Conservation (phyloP, 2,888 invertebrate genomes). For the Pseudoips prasinana region DNA sequence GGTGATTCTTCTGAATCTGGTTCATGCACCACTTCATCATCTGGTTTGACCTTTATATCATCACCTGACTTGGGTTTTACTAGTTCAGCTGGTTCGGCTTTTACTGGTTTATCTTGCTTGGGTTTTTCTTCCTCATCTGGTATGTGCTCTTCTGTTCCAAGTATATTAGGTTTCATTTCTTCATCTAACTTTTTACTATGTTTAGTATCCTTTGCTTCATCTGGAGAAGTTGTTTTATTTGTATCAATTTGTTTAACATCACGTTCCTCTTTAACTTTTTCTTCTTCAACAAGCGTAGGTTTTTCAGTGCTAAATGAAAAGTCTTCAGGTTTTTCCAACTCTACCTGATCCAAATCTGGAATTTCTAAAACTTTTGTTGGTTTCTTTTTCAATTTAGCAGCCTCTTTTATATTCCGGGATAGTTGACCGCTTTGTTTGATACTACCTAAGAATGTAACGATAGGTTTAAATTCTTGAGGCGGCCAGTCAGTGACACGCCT, state of each 20-base stretch:
- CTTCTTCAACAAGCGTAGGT: not conserved
- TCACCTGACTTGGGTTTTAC: too few species aligned
- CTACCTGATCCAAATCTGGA: conserved; percentile 69
- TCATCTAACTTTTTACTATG: not conserved
- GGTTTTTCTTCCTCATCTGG: too few species aligned
- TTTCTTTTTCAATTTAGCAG: conserved; percentile 82
- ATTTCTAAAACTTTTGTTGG: conserved; percentile 76
- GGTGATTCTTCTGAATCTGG: too few species aligned
- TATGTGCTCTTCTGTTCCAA: too few species aligned
- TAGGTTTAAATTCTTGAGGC: conserved; percentile 77
- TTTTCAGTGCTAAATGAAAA: conserved; percentile 39
- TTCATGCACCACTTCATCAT: too few species aligned
- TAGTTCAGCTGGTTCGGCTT: too few species aligned
- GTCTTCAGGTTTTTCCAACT: conserved; percentile 76
- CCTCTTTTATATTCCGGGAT: conserved; percentile 87
- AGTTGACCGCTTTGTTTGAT: conserved; percentile 84
- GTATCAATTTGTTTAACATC: too few species aligned
- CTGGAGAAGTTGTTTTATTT: too few species aligned
- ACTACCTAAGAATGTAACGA: conserved; percentile 78
- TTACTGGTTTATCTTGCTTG: too few species aligned
- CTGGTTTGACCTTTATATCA: too few species aligned
- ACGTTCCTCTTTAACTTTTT: not conserved
- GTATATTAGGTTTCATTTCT: conserved; percentile 15
- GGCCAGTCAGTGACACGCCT: conserved; percentile 83
- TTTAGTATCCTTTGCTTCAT: too few species aligned